Percentiles rank a stretch among this genome's conserved stretches.
These are phyloP conservation scores for Antechinus flavipes DNA, from an alignment of 2,113 vertebrate species.

Conservation along the genomic window DNA sequence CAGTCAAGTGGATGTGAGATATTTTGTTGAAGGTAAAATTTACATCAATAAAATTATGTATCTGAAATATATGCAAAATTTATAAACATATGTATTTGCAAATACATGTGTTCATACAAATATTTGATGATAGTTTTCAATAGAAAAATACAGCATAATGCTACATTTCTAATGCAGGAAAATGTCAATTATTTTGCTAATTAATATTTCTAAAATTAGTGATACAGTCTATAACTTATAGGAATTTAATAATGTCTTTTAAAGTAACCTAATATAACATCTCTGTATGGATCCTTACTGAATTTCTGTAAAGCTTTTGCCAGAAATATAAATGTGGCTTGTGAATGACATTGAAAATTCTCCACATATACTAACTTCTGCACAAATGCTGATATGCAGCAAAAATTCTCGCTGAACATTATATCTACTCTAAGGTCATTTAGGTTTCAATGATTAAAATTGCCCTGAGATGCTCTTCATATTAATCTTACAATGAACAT, in stretches of 20 bases:
- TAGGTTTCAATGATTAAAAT: slow-evolving; percentile 73
- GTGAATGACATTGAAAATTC: slow-evolving; percentile 51
- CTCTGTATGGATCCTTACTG: not conserved
- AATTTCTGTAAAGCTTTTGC: not conserved
- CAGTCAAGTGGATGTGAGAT: not conserved
- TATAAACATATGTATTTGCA: not conserved
- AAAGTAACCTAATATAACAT: not conserved
- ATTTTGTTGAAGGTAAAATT: not conserved
- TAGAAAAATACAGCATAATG: not conserved
- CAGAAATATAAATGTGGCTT: slow-evolving; percentile 6
- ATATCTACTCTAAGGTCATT: slow-evolving; percentile 67
- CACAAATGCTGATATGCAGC: slow-evolving; percentile 70
- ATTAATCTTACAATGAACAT: slow-evolving; percentile 66
- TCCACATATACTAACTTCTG: slow-evolving; percentile 56
- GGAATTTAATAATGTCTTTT: not conserved
- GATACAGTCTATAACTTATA: not conserved
- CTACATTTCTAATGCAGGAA: not conserved
- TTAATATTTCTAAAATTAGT: not conserved
- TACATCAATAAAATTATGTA: not conserved
- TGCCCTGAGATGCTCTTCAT: slow-evolving; percentile 57
- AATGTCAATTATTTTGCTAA: not conserved
- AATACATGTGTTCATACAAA: not conserved
- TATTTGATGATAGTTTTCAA: not conserved
- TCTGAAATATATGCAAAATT: not conserved
- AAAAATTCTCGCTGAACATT: slow-evolving; percentile 64